phyloP scores from a whole-genome alignment of 2,797 vertebrate species.

The Diplodus puntazzo region DNA sequence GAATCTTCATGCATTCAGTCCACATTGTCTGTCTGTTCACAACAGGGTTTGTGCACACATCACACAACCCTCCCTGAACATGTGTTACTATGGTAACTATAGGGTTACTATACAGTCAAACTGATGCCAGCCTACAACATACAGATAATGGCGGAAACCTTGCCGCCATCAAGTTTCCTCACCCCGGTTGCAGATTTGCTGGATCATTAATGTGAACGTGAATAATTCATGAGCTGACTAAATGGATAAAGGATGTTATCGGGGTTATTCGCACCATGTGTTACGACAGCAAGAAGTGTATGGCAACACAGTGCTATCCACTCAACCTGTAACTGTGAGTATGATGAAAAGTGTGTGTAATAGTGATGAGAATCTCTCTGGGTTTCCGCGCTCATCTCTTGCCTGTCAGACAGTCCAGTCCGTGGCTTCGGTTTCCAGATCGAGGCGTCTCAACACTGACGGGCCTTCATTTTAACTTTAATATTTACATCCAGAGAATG shows the following conservation, averaged over 20 bases:
- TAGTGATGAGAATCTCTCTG: not conserved
- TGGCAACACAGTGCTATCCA: not conserved
- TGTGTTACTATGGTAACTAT: slow-evolving; percentile 51
- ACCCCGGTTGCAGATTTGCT: not conserved
- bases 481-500: not conserved
- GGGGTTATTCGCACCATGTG: not conserved
- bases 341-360: not conserved
- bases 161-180: not conserved
- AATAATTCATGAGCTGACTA: not conserved
- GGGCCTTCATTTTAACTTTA: not conserved
- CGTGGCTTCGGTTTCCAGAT: not conserved
- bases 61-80: slow-evolving; percentile 3
- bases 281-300: not conserved
- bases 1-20: not conserved
- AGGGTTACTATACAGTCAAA: not conserved
- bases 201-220: not conserved
- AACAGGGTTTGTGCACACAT: slow-evolving; percentile 2
- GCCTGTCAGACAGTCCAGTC: not conserved
- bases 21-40: not conserved
- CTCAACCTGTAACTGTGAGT: not conserved
- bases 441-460: not conserved
- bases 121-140: too few species aligned
- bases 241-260: not conserved
- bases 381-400: not conserved
- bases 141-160: not conserved